These are phyloP conservation scores for Acipenser transmontanus DNA, from an alignment of 2,797 vertebrate species.

Conservation along the genomic window DNA sequence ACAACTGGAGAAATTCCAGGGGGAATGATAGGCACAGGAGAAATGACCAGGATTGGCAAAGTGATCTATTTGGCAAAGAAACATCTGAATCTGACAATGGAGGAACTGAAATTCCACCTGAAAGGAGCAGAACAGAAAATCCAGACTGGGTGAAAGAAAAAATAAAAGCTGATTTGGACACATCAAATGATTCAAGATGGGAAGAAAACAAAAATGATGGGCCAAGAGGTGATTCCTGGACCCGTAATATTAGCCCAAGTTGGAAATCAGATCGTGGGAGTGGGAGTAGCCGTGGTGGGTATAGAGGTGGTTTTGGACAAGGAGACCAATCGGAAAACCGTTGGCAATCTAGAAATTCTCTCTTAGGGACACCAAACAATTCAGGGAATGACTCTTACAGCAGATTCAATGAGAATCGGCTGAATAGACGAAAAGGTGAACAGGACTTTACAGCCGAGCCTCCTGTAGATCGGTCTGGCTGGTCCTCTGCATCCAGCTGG, in stretches of 20 bases:
- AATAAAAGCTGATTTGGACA: slow-evolving; percentile 59
- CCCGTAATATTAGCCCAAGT: slow-evolving; percentile 56
- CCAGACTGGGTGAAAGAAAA: slow-evolving; percentile 86
- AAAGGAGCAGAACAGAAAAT: slow-evolving; percentile 68
- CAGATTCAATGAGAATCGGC: slow-evolving; percentile 77
- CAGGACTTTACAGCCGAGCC: slow-evolving; percentile 64
- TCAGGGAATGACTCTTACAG: slow-evolving; percentile 75
- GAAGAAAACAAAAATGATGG: slow-evolving; percentile 61
- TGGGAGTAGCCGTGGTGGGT: slow-evolving; percentile 56
- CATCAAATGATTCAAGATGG: slow-evolving; percentile 47
- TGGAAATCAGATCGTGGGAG: slow-evolving; percentile 65
- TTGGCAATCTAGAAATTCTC: slow-evolving; percentile 77
- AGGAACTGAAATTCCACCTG: slow-evolving; percentile 55
- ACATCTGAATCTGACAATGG: slow-evolving; percentile 53
- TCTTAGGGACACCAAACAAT: slow-evolving; percentile 78
- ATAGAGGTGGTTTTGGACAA: slow-evolving; percentile 59
- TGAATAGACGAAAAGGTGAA: slow-evolving; percentile 71
- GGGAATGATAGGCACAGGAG: slow-evolving; percentile 65
- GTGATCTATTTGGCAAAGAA: slow-evolving; percentile 60
- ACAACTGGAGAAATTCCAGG: slow-evolving; percentile 69
- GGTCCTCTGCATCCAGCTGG: slow-evolving; percentile 95
- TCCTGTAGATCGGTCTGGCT: slow-evolving; percentile 84
- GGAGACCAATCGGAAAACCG: slow-evolving; percentile 70
- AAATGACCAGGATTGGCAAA: slow-evolving; percentile 58
- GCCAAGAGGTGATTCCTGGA: slow-evolving; percentile 60